These are phyloP conservation scores for Tenrec ecaudatus DNA, from an alignment of 2,113 vertebrate genomes.

Conservation along the genomic window DNA sequence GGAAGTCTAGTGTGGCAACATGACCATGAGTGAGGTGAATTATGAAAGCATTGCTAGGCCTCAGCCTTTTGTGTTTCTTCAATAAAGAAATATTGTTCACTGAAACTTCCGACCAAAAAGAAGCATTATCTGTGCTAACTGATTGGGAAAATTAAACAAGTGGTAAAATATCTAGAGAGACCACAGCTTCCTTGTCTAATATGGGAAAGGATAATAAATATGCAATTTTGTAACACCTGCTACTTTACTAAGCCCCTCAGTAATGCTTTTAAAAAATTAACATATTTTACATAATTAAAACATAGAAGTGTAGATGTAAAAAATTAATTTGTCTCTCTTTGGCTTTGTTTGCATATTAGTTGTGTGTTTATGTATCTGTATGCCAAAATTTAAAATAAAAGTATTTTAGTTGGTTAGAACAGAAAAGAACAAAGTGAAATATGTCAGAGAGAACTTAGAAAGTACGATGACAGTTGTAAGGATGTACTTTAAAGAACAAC, in stretches of 20 bases:
- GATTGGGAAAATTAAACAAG: slow-evolving; percentile 39
- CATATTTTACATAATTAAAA: slow-evolving; percentile 55
- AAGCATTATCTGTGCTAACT: slow-evolving; percentile 26
- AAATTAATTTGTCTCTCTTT: not conserved
- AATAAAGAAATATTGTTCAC: slow-evolving; percentile 57
- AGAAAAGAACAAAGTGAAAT: not conserved
- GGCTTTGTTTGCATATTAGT: not conserved
- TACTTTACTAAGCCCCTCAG: slow-evolving; percentile 17
- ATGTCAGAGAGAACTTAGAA: not conserved
- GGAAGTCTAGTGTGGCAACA: not conserved
- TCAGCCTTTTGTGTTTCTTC: too few relatives aligned
- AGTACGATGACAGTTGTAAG: not conserved
- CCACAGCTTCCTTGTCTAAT: not conserved
- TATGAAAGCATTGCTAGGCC: too few relatives aligned
- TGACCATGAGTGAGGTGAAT: not conserved
- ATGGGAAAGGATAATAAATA: slow-evolving; percentile 35
- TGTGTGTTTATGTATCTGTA: accelerated
- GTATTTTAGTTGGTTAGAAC: too few relatives aligned
- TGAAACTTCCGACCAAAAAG: slow-evolving; percentile 56
- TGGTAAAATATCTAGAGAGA: not conserved
- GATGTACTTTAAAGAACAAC: not conserved
- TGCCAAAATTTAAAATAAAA: not conserved
- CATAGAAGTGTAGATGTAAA: not conserved
- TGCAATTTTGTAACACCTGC: slow-evolving; percentile 59
- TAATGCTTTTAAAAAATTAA: slow-evolving; percentile 26